Evolutionary conservation across 2,888 invertebrate species (phyloP), one percentile per base, ranked within the genome.

Genomic region (Dryobotodes eremita): DNA sequence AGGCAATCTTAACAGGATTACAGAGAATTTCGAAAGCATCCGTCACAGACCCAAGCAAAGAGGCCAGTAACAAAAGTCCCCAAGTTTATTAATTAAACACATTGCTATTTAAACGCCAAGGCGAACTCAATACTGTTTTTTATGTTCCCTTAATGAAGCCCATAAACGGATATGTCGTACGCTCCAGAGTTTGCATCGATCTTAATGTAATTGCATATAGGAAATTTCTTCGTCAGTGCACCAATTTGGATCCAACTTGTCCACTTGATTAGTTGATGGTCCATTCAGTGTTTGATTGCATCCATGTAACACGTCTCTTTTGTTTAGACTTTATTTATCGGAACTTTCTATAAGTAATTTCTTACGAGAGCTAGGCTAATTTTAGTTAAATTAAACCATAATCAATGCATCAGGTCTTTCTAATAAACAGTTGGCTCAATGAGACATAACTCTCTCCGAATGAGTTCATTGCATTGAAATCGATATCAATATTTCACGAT

Each of bases 121-220:
- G 92, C 89, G 89, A 91, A 88, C 89, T 90, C 89, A 90, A 90
- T 92, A 91, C 90, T 20, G 76, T 94, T 95, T 95, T 94, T 95
- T 92, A 88, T 92, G 82, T 82, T 78, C 88, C 91, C 92, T 93
- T 96, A 96, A 96, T 96, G 95, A 96, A 93, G 93, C 88, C 96
- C 96, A 91, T 95, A 95, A 91, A 94, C 83, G 95, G 96, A 76
- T 78, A 80, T 86, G 76, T 85, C 87, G 91, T 90, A 89, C 93
- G 94, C 92, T 95, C 94, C 95, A 94, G 95, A 94, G 95, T 95
- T 93, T 95, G 93, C 94, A 95, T 95, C 93, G 94, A 94, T 92
- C 82, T 89, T 89, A 92, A 91, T 90, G 91, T 92, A 92, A 93
- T 93, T 92, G 90, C 90, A 87, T 86, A 90, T 85, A 86, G 82